Conservation (phyloP, 2,797 vertebrate genomes). For the Limnodromus scolopaceus region DNA sequence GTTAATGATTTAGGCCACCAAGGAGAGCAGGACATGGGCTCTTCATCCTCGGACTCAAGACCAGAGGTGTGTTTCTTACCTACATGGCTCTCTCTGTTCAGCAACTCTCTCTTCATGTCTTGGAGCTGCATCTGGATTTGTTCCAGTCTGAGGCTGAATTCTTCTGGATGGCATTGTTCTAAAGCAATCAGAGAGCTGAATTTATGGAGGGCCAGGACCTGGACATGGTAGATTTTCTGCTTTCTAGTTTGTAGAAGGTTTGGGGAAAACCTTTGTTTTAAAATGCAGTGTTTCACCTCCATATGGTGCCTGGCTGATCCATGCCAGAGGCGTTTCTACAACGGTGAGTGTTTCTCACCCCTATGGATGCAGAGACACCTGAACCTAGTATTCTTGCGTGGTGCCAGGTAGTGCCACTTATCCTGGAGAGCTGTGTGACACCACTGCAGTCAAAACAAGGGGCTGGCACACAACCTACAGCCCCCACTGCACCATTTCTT, state of each 20-base stretch:
- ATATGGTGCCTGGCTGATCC: background rate
- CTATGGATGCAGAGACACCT: background rate
- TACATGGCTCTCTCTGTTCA: background rate
- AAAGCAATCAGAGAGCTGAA: background rate
- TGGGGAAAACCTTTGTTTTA: background rate
- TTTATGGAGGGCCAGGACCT: background rate
- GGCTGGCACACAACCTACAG: background rate
- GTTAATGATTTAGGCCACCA: background rate
- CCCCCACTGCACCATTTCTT: rapidly evolving
- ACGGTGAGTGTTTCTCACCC: rapidly evolving
- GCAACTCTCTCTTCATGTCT: constrained; percentile 76
- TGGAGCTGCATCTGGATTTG: constrained; percentile 86
- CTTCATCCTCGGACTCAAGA: background rate
- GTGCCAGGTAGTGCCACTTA: background rate
- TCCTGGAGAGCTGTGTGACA: background rate
- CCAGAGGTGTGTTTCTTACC: background rate
- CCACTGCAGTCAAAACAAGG: rapidly evolving
- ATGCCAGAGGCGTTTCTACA: background rate
- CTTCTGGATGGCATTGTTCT: constrained; percentile 85
- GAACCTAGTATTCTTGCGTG: background rate
- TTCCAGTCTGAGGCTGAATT: constrained; percentile 79
- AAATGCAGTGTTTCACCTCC: rapidly evolving
- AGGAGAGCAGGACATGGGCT: background rate
- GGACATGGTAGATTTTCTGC: rapidly evolving
- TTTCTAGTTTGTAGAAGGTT: background rate